Percentiles rank a stretch among this genome's conserved stretches.
Conservation (phyloP, 2,797 vertebrate genomes). For the Zalophus californianus region DNA sequence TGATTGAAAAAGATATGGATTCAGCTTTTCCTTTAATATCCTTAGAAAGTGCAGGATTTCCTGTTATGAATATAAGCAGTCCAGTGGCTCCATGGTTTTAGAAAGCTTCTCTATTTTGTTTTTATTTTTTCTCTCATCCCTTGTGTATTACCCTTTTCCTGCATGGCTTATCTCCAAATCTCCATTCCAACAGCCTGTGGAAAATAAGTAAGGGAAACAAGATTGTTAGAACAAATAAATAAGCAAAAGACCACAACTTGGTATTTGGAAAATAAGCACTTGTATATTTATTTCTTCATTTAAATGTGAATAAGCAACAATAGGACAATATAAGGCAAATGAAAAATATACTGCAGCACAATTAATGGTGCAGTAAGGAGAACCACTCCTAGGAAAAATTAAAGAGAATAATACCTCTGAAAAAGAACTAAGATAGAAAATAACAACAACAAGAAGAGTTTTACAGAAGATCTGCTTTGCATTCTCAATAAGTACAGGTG, state of each 20-base stretch:
- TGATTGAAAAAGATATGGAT: neutral
- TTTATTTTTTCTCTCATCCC: neutral
- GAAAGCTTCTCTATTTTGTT: neutral
- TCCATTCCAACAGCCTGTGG: neutral
- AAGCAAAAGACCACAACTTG: neutral
- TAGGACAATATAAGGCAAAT: neutral
- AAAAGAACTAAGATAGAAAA: neutral
- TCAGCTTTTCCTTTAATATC: neutral
- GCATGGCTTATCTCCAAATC: neutral
- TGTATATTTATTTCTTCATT: neutral
- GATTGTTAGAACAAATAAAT: neutral
- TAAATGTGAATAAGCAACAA: neutral
- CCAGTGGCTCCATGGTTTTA: neutral
- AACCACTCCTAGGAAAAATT: neutral
- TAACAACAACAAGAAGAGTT: neutral
- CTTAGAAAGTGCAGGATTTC: neutral
- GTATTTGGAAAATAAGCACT: neutral
- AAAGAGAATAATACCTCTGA: neutral
- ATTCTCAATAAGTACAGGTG: neutral
- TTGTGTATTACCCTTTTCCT: neutral
- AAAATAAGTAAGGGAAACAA: neutral
- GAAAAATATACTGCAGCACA: neutral
- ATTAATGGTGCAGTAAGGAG: neutral
- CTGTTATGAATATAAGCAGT: neutral
- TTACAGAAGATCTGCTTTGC: neutral